phyloP scores from a whole-genome alignment of 1,140 invertebrate species.

The Nebria ingens region DNA sequence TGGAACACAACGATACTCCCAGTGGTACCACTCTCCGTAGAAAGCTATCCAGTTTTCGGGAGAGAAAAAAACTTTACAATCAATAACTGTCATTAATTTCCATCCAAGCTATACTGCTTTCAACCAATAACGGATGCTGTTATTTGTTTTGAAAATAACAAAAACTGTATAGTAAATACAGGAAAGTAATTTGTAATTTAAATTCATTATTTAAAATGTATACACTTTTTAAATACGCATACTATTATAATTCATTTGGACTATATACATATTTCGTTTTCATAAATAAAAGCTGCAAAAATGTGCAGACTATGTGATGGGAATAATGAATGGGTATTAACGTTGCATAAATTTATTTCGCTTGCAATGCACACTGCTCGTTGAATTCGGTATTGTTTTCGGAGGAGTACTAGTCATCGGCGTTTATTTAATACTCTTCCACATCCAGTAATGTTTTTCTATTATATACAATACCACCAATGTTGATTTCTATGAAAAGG shows the following conservation, averaged over 20 bases:
- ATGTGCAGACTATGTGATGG: not conserved
- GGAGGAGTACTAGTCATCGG: too few relatives aligned
- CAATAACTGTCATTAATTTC: not conserved
- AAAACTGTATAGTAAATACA: not conserved
- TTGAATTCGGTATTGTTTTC: too few relatives aligned
- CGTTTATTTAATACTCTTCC: too few relatives aligned
- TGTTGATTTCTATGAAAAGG: too few relatives aligned
- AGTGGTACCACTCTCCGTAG: too few relatives aligned
- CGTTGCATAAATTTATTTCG: not conserved
- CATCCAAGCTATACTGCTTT: not conserved
- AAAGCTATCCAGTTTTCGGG: not conserved
- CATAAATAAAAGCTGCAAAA: slow-evolving; percentile 5
- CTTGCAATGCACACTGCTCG: too few relatives aligned
- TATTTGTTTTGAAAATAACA: slow-evolving; percentile 1
- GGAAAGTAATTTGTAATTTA: not conserved
- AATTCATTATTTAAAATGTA: slow-evolving; percentile 3
- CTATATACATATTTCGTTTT: not conserved
- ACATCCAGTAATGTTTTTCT: too few relatives aligned
- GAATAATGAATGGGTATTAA: slow-evolving; percentile 6
- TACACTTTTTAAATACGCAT: not conserved
- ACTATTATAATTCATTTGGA: not conserved
- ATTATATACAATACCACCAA: too few relatives aligned
- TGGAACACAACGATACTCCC: not conserved
- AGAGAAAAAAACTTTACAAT: not conserved
- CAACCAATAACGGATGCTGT: too few relatives aligned